Evolutionary conservation across 2,113 vertebrate genomes (phyloP).

Genomic region (Hippopotamus amphibius): DNA sequence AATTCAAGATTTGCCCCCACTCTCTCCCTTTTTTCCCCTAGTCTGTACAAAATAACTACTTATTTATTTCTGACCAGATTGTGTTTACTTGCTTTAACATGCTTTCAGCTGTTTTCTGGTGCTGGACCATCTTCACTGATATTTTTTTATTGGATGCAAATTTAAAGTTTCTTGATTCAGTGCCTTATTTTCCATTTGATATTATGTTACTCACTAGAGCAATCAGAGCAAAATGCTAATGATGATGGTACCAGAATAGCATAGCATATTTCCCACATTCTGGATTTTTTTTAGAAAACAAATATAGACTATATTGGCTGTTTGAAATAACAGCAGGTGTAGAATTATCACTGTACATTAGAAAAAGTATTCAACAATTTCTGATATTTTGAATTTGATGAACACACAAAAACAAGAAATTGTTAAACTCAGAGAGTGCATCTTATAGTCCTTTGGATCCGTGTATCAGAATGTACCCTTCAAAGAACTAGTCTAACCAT

Average conservation of each 20-base stretch:
- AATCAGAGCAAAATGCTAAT: conserved; percentile 56
- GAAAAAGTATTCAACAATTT: neutral
- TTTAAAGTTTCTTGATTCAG: conserved; percentile 39
- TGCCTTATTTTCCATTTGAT: conserved; percentile 38
- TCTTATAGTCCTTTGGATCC: neutral
- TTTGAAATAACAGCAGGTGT: conserved; percentile 24
- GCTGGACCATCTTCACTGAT: neutral
- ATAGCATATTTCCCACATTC: conserved; percentile 13
- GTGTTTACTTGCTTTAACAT: neutral
- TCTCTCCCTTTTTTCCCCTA: neutral
- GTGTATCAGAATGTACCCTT: conserved; percentile 1
- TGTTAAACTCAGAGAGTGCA: neutral
- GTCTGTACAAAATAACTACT: neutral
- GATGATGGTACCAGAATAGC: neutral
- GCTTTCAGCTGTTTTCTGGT: conserved; percentile 2
- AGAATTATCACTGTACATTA: conserved; percentile 9
- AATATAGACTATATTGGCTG: neutral
- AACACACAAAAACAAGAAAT: neutral
- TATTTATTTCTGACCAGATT: conserved; percentile 42
- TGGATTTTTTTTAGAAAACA: neutral
- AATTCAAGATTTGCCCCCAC: neutral
- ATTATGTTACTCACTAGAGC: conserved; percentile 18
- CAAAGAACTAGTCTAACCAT: neutral
- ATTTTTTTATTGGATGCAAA: conserved; percentile 30
- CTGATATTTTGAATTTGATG: neutral